Percentiles rank a stretch among this genome's conserved stretches.
Evolutionary conservation across 1,140 invertebrate genomes (phyloP).

Genomic region (Caligus rogercresseyi): DNA sequence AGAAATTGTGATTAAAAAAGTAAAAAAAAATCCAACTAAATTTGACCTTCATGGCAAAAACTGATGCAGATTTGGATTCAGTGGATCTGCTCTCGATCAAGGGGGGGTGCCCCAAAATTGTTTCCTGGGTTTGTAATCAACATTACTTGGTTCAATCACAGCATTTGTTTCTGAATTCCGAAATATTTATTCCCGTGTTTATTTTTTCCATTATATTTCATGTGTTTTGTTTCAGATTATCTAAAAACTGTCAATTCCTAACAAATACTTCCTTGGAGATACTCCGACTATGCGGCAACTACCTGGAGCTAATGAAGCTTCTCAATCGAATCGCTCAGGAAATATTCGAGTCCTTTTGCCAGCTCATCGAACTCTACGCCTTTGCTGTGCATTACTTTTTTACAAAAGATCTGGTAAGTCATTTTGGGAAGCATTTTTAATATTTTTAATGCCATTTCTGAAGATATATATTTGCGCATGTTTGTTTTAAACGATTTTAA

Average conservation of each 20-base stretch:
- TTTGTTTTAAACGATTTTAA: too few species aligned
- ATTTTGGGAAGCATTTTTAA: not conserved
- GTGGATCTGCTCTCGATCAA: too few species aligned
- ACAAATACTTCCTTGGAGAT: constrained; percentile 89
- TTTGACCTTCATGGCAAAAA: too few species aligned
- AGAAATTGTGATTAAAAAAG: too few species aligned
- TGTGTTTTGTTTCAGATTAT: not conserved
- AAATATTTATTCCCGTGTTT: too few species aligned
- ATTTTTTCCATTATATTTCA: not conserved
- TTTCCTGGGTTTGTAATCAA: too few species aligned
- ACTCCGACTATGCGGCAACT: constrained; percentile 68
- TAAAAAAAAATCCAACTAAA: too few species aligned
- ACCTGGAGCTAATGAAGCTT: constrained; percentile 77
- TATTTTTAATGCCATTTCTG: not conserved
- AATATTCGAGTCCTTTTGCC: constrained; percentile 71
- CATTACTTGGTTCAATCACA: too few species aligned
- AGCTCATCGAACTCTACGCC: constrained; percentile 88
- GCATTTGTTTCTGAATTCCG: too few species aligned
- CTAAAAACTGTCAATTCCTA: constrained; percentile 31
- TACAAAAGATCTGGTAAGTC: constrained; percentile 45
- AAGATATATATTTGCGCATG: too few species aligned
- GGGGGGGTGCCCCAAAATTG: too few species aligned
- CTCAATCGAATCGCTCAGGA: constrained; percentile 77
- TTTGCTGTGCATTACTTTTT: constrained; percentile 81
- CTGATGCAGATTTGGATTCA: too few species aligned